These are phyloP conservation scores for Ptilodon capucinus DNA, from an alignment of 2,888 invertebrate genomes.

Conservation along the genomic window DNA sequence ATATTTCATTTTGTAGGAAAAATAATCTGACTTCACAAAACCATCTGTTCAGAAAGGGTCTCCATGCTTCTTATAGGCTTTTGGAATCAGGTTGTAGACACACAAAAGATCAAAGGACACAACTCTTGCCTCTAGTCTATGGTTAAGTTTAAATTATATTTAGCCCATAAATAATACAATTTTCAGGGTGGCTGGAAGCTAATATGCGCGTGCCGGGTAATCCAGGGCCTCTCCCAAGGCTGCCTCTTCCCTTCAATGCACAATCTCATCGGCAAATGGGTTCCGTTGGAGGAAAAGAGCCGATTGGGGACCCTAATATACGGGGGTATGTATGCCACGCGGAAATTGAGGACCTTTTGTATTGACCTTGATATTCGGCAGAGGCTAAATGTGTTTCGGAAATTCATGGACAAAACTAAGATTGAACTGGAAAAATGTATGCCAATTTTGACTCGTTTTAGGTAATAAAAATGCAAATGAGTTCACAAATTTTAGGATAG, in stretches of 20 bases:
- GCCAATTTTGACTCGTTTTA: no score
- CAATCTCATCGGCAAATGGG: slow-evolving; percentile 89
- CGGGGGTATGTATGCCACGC: slow-evolving; percentile 60
- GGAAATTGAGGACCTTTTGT: not conserved
- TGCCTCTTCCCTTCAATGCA: slow-evolving; percentile 88
- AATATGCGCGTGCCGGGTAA: slow-evolving; percentile 85
- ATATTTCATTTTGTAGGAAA: no score
- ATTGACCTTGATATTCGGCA: not conserved
- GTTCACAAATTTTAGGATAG: no score
- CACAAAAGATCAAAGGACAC: no score
- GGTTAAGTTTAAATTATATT: no score
- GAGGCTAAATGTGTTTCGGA: not conserved
- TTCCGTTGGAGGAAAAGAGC: slow-evolving; percentile 87
- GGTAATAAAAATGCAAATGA: no score
- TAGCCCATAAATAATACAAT: no score
- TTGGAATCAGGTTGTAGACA: no score
- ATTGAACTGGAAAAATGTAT: not conserved
- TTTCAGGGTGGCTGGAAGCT: slow-evolving; percentile 81
- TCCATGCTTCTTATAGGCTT: no score
- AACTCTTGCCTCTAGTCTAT: no score
- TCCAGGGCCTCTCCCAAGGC: slow-evolving; percentile 89
- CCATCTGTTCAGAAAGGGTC: no score
- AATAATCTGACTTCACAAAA: no score
- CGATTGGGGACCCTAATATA: slow-evolving; percentile 85
- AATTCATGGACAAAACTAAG: not conserved